phyloP scores from a whole-genome alignment of 2,888 invertebrate genomes.

The Pantelozetes paolii region DNA sequence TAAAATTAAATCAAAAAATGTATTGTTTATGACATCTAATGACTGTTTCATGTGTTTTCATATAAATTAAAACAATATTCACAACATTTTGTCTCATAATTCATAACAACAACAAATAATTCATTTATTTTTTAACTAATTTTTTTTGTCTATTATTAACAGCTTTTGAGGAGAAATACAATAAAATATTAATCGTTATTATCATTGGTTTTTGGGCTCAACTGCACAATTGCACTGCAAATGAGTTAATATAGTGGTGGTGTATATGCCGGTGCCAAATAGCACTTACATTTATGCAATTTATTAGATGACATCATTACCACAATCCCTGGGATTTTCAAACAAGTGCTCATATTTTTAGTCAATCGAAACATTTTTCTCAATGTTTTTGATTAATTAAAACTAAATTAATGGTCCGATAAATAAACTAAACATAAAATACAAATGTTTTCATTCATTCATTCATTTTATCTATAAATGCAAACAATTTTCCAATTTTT shows the following conservation, averaged over 20 bases:
- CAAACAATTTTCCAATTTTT: too few relatives aligned
- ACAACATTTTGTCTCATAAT: not conserved
- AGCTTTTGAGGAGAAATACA: not conserved
- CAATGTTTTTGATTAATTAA: too few relatives aligned
- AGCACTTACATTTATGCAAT: constrained; percentile 3
- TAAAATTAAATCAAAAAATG: not conserved
- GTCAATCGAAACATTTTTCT: not conserved
- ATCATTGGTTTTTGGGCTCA: not conserved
- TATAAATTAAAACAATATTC: not conserved
- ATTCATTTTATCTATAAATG: too few relatives aligned
- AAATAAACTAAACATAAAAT: not conserved
- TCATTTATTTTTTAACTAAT: not conserved
- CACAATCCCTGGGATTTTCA: constrained; percentile 2
- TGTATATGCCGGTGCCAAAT: not conserved
- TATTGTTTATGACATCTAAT: not conserved
- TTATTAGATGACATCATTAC: not conserved
- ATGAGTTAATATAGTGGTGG: not conserved
- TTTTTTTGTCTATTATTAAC: not conserved
- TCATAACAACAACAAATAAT: not conserved
- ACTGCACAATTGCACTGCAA: not conserved
- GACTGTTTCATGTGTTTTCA: not conserved
- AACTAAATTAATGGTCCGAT: not conserved
- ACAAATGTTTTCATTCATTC: not conserved
- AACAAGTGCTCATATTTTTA: not conserved
- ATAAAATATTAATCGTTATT: constrained; percentile 6